These are phyloP conservation scores for Darevskia mixta DNA, from an alignment of 2,797 vertebrate genomes.

Conservation along the genomic window DNA sequence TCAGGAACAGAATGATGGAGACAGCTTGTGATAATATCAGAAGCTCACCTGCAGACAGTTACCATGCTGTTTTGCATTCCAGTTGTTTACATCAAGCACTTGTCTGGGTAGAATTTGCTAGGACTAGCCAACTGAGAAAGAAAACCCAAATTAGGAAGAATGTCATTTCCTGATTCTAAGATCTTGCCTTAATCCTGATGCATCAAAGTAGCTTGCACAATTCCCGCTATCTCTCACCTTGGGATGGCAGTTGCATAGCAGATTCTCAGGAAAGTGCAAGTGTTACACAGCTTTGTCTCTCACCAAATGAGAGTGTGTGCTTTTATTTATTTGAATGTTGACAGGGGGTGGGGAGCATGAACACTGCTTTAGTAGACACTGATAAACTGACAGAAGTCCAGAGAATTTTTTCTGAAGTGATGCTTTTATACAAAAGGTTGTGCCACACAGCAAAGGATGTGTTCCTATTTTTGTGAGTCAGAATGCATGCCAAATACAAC, in stretches of 20 bases:
- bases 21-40: not conserved
- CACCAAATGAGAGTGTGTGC: not conserved
- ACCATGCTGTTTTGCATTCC: not conserved
- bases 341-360: not conserved
- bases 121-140: not conserved
- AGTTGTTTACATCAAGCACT: constrained; percentile 8
- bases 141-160: not conserved
- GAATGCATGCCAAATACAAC: constrained; percentile 21
- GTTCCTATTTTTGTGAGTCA: constrained; percentile 37
- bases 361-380: constrained; percentile 12
- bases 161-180: constrained; percentile 1
- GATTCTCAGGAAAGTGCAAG: constrained; percentile 16
- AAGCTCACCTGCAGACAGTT: not conserved
- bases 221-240: constrained; percentile 47
- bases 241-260: constrained; percentile 21
- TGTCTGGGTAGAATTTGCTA: not conserved
- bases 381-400: not conserved
- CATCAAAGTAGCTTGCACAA: constrained; percentile 38
- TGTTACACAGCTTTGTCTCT: constrained; percentile 36
- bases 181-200: not conserved
- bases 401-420: constrained; percentile 18
- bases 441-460: constrained; percentile 6
- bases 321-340: constrained; percentile 29
- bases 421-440: not conserved
- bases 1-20: not conserved